These are phyloP conservation scores for Eupithecia insigniata DNA, from an alignment of 2,888 invertebrate species.

Conservation along the genomic window DNA sequence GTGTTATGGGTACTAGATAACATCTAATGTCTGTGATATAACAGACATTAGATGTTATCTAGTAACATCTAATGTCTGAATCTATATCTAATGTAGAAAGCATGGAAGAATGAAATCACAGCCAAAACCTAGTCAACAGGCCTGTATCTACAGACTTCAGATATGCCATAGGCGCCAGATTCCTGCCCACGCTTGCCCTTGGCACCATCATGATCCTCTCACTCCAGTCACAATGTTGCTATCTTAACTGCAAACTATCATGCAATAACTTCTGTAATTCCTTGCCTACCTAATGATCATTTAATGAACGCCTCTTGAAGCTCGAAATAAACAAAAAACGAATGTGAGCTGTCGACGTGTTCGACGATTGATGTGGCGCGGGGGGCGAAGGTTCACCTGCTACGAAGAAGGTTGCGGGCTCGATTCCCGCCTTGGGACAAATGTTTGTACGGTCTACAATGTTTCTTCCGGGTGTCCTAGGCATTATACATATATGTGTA, in stretches of 20 bases:
- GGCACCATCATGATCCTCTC: conserved; percentile 46
- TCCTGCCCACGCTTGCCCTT: conserved; percentile 64
- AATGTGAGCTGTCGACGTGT: background rate
- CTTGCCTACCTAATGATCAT: background rate
- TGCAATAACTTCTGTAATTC: conserved; percentile 10
- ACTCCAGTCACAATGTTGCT: conserved; percentile 28
- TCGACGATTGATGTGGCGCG: too few species aligned
- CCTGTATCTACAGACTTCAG: background rate
- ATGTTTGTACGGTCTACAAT: too few species aligned
- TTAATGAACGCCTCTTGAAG: background rate
- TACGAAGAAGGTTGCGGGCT: too few species aligned
- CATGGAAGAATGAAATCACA: background rate
- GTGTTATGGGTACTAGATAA: too few species aligned
- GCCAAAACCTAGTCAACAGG: background rate
- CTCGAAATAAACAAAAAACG: background rate
- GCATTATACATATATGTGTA: too few species aligned
- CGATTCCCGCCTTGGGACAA: too few species aligned
- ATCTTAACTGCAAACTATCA: conserved; percentile 32
- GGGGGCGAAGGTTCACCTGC: too few species aligned
- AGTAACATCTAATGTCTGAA: too few species aligned
- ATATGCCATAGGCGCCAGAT: conserved; percentile 61
- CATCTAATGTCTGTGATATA: too few species aligned
- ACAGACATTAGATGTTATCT: too few species aligned
- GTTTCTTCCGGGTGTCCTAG: too few species aligned
- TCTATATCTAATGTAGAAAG: too few species aligned